Conservation (phyloP, 2,888 invertebrate species). For the Pyralis farinalis region DNA sequence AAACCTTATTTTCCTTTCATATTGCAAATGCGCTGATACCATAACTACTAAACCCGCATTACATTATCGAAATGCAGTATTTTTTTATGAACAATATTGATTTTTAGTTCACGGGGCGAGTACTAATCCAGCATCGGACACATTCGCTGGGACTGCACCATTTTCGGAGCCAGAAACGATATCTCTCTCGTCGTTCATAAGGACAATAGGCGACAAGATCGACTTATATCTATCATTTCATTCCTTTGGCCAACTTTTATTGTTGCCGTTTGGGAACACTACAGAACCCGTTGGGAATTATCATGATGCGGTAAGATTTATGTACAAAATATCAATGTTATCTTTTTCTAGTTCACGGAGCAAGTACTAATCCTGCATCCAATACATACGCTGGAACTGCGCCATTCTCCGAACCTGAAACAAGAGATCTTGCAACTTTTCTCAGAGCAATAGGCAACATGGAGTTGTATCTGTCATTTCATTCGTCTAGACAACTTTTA, state of each 20-base stretch:
- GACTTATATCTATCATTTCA: constrained; percentile 82
- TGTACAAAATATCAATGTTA: not conserved
- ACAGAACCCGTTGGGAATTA: constrained; percentile 43
- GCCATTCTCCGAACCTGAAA: constrained; percentile 81
- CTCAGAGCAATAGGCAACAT: constrained; percentile 39
- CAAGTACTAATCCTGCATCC: constrained; percentile 54
- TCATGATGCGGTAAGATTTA: constrained; percentile 40
- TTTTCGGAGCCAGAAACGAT: constrained; percentile 80
- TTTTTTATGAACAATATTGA: too few species aligned
- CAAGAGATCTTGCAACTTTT: constrained; percentile 41
- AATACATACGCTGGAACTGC: constrained; percentile 73
- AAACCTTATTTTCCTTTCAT: too few species aligned
- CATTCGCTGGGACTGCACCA: constrained; percentile 72
- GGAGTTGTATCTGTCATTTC: constrained; percentile 78
- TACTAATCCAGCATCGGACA: constrained; percentile 55
- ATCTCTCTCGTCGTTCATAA: constrained; percentile 38
- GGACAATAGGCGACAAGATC: constrained; percentile 36
- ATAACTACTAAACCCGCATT: too few species aligned
- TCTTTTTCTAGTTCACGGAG: constrained; percentile 47
- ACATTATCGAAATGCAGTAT: too few species aligned
- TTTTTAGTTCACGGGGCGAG: constrained; percentile 57
- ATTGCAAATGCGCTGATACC: too few species aligned
- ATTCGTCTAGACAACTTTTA: constrained; percentile 86
- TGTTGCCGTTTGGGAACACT: constrained; percentile 80
- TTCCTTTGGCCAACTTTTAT: constrained; percentile 85